Evolutionary conservation across 2,113 vertebrate genomes (phyloP).

Genomic region (Marcusenius ussheri): DNA sequence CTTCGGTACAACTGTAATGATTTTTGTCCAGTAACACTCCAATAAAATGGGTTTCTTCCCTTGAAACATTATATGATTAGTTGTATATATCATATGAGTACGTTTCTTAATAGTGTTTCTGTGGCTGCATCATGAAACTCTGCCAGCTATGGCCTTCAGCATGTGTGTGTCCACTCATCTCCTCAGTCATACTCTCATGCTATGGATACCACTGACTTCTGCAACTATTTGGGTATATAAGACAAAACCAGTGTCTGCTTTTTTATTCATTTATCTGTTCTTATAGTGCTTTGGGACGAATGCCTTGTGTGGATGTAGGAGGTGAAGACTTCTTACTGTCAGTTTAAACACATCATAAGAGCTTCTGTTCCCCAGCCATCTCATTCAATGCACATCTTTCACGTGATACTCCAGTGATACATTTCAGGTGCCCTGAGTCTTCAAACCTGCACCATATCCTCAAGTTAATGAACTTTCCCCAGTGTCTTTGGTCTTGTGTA

Average conservation of each 20-base stretch:
- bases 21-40: neutral
- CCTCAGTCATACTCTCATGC: neutral
- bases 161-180: too few species aligned
- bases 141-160: too few species aligned
- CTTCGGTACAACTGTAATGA: neutral
- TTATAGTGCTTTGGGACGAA: neutral
- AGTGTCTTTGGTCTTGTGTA: neutral
- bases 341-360: neutral
- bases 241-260: neutral
- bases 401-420: neutral
- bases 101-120: too few species aligned
- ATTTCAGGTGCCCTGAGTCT: neutral
- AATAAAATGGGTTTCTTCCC: neutral
- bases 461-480: neutral
- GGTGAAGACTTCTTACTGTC: neutral
- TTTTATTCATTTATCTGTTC: neutral
- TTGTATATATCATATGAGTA: too few species aligned
- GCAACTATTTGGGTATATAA: neutral
- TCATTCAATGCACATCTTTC: neutral
- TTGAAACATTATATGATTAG: neutral
- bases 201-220: neutral
- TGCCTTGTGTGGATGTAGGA: neutral
- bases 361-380: neutral
- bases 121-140: too few species aligned
- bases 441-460: neutral